Evolutionary conservation across 2,797 vertebrate genomes (phyloP).

Genomic region (Buceros bicornis): DNA sequence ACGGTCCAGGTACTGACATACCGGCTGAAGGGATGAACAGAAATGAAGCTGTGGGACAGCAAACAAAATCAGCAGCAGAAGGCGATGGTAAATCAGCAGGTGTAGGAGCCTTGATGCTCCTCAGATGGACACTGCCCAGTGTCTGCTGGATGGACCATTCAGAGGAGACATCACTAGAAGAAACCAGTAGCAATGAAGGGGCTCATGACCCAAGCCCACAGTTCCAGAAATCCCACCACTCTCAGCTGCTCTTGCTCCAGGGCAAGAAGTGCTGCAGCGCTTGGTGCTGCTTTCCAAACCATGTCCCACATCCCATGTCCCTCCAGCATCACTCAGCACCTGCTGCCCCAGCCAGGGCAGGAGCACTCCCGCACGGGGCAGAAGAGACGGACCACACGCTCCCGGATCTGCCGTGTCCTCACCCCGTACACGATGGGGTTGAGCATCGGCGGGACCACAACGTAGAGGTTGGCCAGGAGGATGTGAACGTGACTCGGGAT

Average conservation of each 20-base stretch:
- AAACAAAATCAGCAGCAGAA: not conserved
- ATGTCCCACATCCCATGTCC: rapidly evolving
- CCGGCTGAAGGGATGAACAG: not conserved
- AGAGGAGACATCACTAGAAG: not conserved
- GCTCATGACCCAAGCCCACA: rapidly evolving
- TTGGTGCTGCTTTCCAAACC: not conserved
- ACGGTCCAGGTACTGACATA: rapidly evolving
- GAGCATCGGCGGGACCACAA: slow-evolving; percentile 69
- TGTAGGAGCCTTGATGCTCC: not conserved
- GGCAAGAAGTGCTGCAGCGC: rapidly evolving
- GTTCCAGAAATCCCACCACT: not conserved
- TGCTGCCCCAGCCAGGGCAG: rapidly evolving
- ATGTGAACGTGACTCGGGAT: slow-evolving; percentile 51
- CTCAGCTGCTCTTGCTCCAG: not conserved
- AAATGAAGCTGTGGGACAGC: not conserved
- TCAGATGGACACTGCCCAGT: not conserved
- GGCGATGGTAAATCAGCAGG: not conserved
- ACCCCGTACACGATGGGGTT: slow-evolving; percentile 77
- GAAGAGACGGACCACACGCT: not conserved
- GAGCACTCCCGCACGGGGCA: rapidly evolving
- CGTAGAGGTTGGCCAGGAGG: slow-evolving; percentile 74
- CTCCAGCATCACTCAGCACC: not conserved
- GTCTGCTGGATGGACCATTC: not conserved
- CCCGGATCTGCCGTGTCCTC: slow-evolving; percentile 71
- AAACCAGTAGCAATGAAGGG: not conserved